A percentile compares a stretch with the other conserved stretches of the same genome.
phyloP scores from a whole-genome alignment of 2,888 invertebrate genomes.

The Xylophagus ater region DNA sequence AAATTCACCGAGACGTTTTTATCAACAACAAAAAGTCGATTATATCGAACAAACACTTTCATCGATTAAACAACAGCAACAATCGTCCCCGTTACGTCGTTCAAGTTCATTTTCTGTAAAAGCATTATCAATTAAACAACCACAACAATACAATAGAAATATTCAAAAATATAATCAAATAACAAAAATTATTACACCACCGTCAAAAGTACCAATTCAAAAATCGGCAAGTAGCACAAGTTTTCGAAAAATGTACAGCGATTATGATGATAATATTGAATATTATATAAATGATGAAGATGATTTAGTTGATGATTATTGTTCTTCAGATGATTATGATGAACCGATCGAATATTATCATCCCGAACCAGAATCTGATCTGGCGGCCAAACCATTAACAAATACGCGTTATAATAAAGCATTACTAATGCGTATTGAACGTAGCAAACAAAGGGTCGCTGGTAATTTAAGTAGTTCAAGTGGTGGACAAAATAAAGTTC shows the following conservation, averaged over 20 bases:
- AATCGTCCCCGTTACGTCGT: conserved; percentile 45
- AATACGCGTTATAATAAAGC: conserved; percentile 61
- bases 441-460: conserved; percentile 35
- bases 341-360: conserved; percentile 29
- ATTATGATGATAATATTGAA: conserved; percentile 35
- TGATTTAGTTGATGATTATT: conserved; percentile 23
- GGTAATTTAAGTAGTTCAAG: conserved; percentile 17
- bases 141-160: not conserved
- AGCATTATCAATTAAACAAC: conserved; percentile 23
- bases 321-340: conserved; percentile 26
- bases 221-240: conserved; percentile 39
- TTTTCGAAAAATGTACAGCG: conserved; percentile 34
- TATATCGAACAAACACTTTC: conserved; percentile 24
- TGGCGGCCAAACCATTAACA: conserved; percentile 31
- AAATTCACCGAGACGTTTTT: conserved; percentile 9
- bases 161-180: conserved; percentile 5
- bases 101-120: conserved; percentile 54
- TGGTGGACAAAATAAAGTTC: conserved; percentile 6
- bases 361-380: conserved; percentile 10
- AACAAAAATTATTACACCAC: conserved; percentile 18
- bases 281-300: conserved; percentile 40
- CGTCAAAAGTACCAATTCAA: too few species aligned
- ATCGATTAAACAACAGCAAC: conserved; percentile 19
- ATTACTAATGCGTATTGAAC: conserved; percentile 49
- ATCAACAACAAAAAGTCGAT: conserved; percentile 13